Base-by-base conservation (phyloP, 2,113 vertebrate species). In the Eudorcas thomsonii region DNA sequence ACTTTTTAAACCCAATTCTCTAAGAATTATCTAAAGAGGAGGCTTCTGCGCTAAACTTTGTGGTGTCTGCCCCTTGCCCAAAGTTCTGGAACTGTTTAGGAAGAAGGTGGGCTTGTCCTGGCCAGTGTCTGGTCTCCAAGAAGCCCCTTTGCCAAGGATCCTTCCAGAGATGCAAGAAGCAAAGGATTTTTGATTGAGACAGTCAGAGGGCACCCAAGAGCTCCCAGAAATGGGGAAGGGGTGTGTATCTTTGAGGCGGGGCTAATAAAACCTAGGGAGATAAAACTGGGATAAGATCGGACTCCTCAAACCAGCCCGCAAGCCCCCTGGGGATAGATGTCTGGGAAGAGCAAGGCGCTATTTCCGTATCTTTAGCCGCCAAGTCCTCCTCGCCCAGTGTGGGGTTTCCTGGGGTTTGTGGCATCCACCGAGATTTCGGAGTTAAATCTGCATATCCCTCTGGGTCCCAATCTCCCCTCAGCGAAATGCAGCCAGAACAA, bases 401-500 rank as follows among this genome's bases (percentile, higher is more conserved):
- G 95, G 95, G 95, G 82, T 97, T 97, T 97, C 95, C 97, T 97
- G 94, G 93, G 91, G 67, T 90, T 85, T 86, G 48, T 77, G 78
- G 96, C 62, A 85, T 21, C 71, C 62, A 93, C 4, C 11, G 57
- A 85, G 85, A 96, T 95, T 97, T 95, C 78, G 39, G 92, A 98
- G 87, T 97, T 94, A 88, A 98, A 97, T 94, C 96, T 96, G 91
- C 97, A 92, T 95, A 91, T 91, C 97, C 83, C 96, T 67, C 52
- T 83, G 94, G 96, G 91, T 97, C 96, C 96, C 96, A 93, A 59
- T 97, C 97, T 98, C 95, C 90, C 93, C 89, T 88, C 80, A n/a
- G 89, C 52, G 59, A 94, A 96, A 88, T 62, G 95, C 96, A 97
- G 98, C 98, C 98, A 98, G 96, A 94, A 95, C 71, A 14, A 98